These are phyloP conservation scores for Pyrochroa serraticornis DNA, from an alignment of 2,888 invertebrate species.

Conservation along the genomic window DNA sequence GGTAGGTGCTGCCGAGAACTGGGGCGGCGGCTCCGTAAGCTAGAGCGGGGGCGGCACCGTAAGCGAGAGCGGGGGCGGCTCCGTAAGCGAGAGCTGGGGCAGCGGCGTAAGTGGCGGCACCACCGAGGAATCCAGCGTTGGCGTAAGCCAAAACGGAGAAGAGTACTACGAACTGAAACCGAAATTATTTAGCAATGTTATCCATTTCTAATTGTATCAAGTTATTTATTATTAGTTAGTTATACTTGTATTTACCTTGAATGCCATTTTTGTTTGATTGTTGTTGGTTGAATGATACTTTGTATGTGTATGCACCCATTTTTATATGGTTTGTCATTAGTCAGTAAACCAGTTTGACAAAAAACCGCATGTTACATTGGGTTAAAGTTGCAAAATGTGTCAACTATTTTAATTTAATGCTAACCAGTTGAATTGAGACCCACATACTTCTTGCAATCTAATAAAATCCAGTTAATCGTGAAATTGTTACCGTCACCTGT, in stretches of 20 bases:
- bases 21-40: constrained; percentile 14
- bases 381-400: too few species aligned
- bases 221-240: background rate
- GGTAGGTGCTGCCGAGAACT: constrained; percentile 1
- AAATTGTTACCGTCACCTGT: too few species aligned
- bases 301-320: too few species aligned
- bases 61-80: constrained; percentile 18
- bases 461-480: too few species aligned
- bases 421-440: too few species aligned
- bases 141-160: constrained; percentile 39
- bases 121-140: constrained; percentile 38
- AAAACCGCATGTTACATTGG: too few species aligned
- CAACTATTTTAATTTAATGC: too few species aligned
- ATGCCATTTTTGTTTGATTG: constrained; percentile 5
- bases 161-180: constrained; percentile 35
- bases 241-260: background rate
- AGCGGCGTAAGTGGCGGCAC: background rate
- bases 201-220: background rate
- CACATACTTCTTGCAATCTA: too few species aligned
- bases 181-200: constrained; percentile 7
- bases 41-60: too few species aligned
- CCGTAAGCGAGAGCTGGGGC: constrained; percentile 14
- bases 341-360: too few species aligned
- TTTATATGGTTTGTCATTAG: too few species aligned
- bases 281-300: too few species aligned